Evolutionary conservation across 2,888 invertebrate species (phyloP).

Genomic region (Pristionchus mayeri): DNA sequence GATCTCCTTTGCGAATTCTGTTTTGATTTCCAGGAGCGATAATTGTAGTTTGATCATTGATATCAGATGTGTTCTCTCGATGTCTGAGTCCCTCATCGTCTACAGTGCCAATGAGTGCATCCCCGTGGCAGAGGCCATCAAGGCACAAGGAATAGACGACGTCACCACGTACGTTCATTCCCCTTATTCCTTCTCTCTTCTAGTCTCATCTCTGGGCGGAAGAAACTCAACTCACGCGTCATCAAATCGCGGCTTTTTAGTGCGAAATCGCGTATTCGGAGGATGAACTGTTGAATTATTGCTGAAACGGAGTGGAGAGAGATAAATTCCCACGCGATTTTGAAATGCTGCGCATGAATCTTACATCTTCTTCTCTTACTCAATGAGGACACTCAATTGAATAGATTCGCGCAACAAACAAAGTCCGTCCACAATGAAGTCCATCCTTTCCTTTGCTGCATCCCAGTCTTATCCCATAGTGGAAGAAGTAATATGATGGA

Average conservation of each 20-base stretch:
- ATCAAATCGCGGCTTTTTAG: neutral
- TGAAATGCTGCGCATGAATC: neutral
- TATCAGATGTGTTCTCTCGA: neutral
- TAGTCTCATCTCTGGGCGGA: neutral
- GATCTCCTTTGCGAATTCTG: neutral
- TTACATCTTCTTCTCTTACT: neutral
- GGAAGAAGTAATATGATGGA: too few species aligned
- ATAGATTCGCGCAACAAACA: too few species aligned
- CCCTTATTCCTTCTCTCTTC: neutral
- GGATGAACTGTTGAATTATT: neutral
- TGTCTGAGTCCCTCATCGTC: neutral
- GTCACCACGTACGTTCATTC: conserved; percentile 67
- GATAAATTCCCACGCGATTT: neutral
- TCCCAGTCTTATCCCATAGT: too few species aligned
- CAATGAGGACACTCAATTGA: neutral
- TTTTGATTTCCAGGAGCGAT: neutral
- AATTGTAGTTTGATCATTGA: neutral
- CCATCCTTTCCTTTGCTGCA: too few species aligned
- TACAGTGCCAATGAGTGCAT: conserved; percentile 31
- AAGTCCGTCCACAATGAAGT: too few species aligned
- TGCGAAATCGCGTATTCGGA: neutral
- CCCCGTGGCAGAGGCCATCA: conserved; percentile 64
- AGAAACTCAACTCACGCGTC: too few species aligned
- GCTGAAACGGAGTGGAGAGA: too few species aligned
- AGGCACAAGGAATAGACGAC: conserved; percentile 73